Evolutionary conservation across 2,113 vertebrate genomes (phyloP), one percentile per base, ranked within the genome.

Genomic region (Macaca mulatta): DNA sequence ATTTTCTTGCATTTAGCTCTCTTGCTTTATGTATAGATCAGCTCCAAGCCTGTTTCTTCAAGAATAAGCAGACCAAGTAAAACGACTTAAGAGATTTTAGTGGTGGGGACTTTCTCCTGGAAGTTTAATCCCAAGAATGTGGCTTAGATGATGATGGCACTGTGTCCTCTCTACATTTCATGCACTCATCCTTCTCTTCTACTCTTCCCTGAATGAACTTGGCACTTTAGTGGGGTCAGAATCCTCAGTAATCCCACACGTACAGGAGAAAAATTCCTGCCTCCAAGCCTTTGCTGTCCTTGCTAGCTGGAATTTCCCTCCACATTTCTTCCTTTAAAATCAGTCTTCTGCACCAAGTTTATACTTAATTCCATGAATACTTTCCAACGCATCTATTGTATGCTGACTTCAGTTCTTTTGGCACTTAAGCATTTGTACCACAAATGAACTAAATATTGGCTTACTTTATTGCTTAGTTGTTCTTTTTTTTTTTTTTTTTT

Each of bases 1-100:
- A 45, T 97, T 98, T 97, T 96, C 69, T 84, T 96, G 87, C 52
- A 79, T 88, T 85, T 72, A n/a, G 67, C 83, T 97, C 17, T 6
- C 43, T 93, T 94, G 78, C n/a, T 87, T 89, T 94, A 52, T 84
- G 75, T 94, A 64, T 95, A 93, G 77, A 82, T 96, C 40, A 57
- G 57, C 59, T 35, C 18, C 25, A 79, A 86, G 55, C 38, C 40
- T 57, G 22, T 43, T 90, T 80, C 82, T 69, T 90, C 57, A 79
- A 97, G 57, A 83, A 30, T 79, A 94, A 88, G 30, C 43, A 89
- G 48, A 90, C 50, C 18, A 59, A 64, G 61, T 45, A 27, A 82
- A 95, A 89, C 70, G 81, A 27, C 78, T 40, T 45, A 3, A 78
- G 23, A 79, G 89, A n/a, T 81, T 75, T 70, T 67, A 27, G 22